Percentiles rank a stretch among this genome's conserved stretches.
These are phyloP conservation scores for Carpatolechia fugitivella DNA, from an alignment of 2,888 invertebrate genomes.

Conservation along the genomic window DNA sequence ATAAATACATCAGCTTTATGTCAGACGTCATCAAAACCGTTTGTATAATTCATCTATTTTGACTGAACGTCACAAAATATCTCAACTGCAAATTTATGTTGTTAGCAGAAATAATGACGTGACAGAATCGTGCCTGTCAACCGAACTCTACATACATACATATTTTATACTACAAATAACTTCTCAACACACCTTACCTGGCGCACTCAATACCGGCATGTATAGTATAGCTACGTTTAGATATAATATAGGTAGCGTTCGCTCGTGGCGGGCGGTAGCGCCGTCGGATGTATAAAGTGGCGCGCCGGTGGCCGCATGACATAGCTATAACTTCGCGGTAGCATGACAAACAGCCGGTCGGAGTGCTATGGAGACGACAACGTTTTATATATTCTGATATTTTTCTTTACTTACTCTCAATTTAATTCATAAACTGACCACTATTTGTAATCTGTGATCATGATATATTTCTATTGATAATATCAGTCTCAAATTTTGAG, in stretches of 20 bases:
- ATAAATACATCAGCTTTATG: too few relatives aligned
- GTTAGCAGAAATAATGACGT: constrained; percentile 10
- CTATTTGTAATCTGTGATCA: too few relatives aligned
- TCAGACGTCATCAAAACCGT: too few relatives aligned
- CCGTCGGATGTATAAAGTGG: constrained; percentile 77
- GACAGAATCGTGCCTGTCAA: constrained; percentile 7
- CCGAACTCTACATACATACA: background rate
- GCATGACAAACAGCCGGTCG: constrained; percentile 71
- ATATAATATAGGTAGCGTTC: constrained; percentile 13
- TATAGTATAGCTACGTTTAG: constrained; percentile 13
- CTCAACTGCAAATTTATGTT: background rate
- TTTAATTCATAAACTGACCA: too few relatives aligned
- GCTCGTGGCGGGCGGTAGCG: constrained; percentile 63
- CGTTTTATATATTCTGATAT: constrained; percentile 25
- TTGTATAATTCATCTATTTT: too few relatives aligned
- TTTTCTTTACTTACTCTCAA: too few relatives aligned
- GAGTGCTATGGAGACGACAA: constrained; percentile 49
- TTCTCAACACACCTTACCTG: constrained; percentile 16
- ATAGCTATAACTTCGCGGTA: constrained; percentile 76
- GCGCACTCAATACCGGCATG: constrained; percentile 16
- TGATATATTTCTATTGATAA: too few relatives aligned
- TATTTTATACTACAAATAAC: background rate
- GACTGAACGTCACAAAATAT: background rate
- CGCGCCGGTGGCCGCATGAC: constrained; percentile 78
- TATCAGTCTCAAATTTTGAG: too few relatives aligned